Evolutionary conservation across 2,888 invertebrate species (phyloP), one percentile per base, ranked within the genome.

Genomic region (Drosophila subquinaria): DNA sequence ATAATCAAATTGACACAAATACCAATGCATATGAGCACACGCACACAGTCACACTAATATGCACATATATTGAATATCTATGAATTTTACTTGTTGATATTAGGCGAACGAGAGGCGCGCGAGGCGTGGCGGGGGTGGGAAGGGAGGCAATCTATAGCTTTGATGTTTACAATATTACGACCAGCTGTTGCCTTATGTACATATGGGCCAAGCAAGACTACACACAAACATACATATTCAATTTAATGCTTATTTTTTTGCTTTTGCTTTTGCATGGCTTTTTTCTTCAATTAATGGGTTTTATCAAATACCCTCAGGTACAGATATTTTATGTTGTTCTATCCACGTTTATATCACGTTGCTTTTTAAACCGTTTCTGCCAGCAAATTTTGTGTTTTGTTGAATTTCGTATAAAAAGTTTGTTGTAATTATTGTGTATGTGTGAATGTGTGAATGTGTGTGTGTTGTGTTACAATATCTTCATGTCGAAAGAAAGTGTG

Each of bases 401-500:
- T 17, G 8, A 35, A 9, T 33, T 57, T 64, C 30, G 40, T 38
- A 51, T 33, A 47, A 47, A 57, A 36, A 23, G 35, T 35, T 47
- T 57, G 50, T 42, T 45, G 30, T 42, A 55, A 47, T 30, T 43
- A 35, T 15, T 17, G 36, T 13, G 36, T 38, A 36, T 20, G 33
- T 59, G 36, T 11, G 45, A 6, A 8, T 30, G 30, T 33, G 33
- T 40, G 42, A 6, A 8, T 30, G 30, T 33, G 33, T 40, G 42
- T 51, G 51, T 35, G n/a, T 33, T 51, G 20, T 60, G 40, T 61
- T 63, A 69, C 50, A 60, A 69, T 70, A 66, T 65, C 51, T 69
- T 73, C 36, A 59, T 71, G 53, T 74, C 50, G 70, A 78, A 77
- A 78, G 74, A 74, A 79, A 77, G 79, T 43, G 30, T 33, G 20